Percentiles rank a stretch among this genome's conserved stretches.
phyloP scores from a whole-genome alignment of 1,140 invertebrate genomes.

The Nixonia krombeini region DNA sequence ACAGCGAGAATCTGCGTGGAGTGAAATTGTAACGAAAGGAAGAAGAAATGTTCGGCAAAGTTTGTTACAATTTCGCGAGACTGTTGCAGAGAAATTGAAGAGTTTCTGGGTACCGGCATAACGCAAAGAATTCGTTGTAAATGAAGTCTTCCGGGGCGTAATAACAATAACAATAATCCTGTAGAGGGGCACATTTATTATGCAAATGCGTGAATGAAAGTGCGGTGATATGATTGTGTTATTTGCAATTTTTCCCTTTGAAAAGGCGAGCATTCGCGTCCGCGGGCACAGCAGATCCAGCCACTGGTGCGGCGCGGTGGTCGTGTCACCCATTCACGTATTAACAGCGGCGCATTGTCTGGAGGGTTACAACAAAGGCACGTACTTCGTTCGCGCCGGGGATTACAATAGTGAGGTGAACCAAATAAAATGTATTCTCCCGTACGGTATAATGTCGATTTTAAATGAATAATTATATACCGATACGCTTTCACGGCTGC shows the following conservation, averaged over 20 bases:
- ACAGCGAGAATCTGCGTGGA: no score
- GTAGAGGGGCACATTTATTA: not conserved
- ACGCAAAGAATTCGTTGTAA: no score
- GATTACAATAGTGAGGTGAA: slow-evolving; percentile 80
- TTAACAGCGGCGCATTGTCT: slow-evolving; percentile 88
- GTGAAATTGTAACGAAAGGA: no score
- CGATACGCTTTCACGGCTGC: no score
- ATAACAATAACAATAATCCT: not conserved
- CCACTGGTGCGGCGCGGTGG: slow-evolving; percentile 85
- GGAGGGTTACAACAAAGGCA: slow-evolving; percentile 77
- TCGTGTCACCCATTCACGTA: slow-evolving; percentile 79
- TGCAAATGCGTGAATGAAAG: not conserved
- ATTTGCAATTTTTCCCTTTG: slow-evolving; percentile 6
- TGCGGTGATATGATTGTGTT: not conserved
- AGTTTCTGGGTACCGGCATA: no score
- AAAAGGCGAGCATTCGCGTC: slow-evolving; percentile 79
- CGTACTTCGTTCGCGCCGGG: slow-evolving; percentile 79
- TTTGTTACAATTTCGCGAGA: not conserved
- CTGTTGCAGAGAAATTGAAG: no score
- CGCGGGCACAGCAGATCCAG: slow-evolving; percentile 73
- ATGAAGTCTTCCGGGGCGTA: not conserved
- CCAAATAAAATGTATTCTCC: slow-evolving; percentile 21
- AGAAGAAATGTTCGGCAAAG: no score
- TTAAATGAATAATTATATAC: slow-evolving; percentile 3
- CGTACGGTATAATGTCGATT: slow-evolving; percentile 6